A percentile compares a stretch with the other conserved stretches of the same genome.
These are phyloP conservation scores for Drosophila helvetica DNA, from an alignment of 2,888 invertebrate species.

Conservation along the genomic window DNA sequence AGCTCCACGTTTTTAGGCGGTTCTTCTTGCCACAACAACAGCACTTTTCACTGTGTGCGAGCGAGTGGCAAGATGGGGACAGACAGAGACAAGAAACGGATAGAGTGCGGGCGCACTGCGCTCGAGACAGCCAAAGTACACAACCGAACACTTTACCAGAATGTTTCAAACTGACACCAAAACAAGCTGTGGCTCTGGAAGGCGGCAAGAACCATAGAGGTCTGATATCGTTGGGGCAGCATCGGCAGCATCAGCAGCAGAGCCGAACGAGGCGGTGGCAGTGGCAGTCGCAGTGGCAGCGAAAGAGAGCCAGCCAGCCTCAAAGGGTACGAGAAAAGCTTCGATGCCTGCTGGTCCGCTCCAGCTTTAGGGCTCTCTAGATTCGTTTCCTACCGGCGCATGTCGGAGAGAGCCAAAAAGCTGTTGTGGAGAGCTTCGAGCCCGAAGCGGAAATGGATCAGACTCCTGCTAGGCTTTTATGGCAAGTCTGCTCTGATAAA, in stretches of 20 bases:
- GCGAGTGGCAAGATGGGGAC: slow-evolving; percentile 6
- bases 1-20: slow-evolving; percentile 52
- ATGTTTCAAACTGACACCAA: slow-evolving; percentile 78
- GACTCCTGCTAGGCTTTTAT: not conserved
- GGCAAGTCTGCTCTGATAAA: not conserved
- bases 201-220: not conserved
- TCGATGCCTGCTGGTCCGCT: slow-evolving; percentile 13
- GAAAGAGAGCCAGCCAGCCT: not conserved
- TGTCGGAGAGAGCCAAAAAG: slow-evolving; percentile 1
- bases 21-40: slow-evolving; percentile 51
- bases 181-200: slow-evolving; percentile 50
- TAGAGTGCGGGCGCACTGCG: slow-evolving; percentile 23
- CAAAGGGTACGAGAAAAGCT: not conserved
- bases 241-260: not conserved
- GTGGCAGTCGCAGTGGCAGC: not conserved
- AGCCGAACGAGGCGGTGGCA: too few relatives aligned
- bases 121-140: slow-evolving; percentile 25
- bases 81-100: slow-evolving; percentile 41
- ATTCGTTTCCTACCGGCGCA: slow-evolving; percentile 4
- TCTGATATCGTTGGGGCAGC: not conserved
- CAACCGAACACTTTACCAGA: slow-evolving; percentile 76
- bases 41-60: slow-evolving; percentile 8
- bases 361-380: slow-evolving; percentile 23
- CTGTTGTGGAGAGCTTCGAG: not conserved
- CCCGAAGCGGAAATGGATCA: not conserved